These are phyloP conservation scores for Dichetophora obliterata DNA, from an alignment of 2,888 invertebrate genomes.

Conservation along the genomic window DNA sequence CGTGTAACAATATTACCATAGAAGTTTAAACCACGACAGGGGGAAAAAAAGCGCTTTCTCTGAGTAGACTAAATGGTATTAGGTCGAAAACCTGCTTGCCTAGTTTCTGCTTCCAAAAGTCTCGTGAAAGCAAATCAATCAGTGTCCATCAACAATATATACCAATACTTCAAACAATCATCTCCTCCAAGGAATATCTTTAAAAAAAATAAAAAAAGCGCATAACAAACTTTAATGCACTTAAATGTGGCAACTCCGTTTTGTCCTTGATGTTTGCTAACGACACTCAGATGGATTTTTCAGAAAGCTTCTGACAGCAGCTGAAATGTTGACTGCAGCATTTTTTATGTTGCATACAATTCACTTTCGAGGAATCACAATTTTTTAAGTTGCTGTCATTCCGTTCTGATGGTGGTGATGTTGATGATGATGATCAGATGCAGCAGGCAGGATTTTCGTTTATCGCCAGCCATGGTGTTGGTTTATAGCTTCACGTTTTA, in stretches of 20 bases:
- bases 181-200: neutral
- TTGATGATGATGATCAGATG: constrained; percentile 10
- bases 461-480: neutral
- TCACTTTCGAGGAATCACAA: constrained; percentile 6
- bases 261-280: neutral
- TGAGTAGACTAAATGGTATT: no score
- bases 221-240: neutral
- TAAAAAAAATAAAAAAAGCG: neutral
- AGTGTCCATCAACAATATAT: no score
- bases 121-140: no score
- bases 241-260: neutral
- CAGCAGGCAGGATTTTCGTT: neutral
- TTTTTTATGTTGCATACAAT: constrained; percentile 22
- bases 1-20: no score
- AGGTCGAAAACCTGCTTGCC: no score
- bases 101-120: no score
- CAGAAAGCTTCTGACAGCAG: constrained; percentile 9
- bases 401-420: neutral
- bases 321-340: constrained; percentile 23
- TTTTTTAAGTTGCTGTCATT: neutral
- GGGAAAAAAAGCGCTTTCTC: no score
- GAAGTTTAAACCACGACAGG: no score
- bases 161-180: no score
- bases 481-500: neutral
- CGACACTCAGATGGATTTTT: neutral